phyloP scores from a whole-genome alignment of 1,140 invertebrate genomes.

The Mamestra configurata region DNA sequence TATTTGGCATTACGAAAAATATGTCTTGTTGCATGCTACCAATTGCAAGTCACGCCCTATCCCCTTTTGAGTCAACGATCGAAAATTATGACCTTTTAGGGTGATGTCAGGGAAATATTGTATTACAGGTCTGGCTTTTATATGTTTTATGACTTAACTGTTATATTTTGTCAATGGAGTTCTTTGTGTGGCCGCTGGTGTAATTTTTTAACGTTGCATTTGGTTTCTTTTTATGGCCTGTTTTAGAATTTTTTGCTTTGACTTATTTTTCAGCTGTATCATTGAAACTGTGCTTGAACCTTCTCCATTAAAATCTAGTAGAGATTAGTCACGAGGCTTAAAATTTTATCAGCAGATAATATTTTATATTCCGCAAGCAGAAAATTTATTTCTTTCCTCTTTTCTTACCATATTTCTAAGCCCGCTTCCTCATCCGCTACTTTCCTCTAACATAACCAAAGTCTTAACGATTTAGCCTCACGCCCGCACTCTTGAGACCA shows the following conservation, averaged over 20 bases:
- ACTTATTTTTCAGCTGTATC: not conserved
- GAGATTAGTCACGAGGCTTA: no score
- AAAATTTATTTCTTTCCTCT: no score
- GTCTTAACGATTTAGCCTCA: slow-evolving; percentile 64
- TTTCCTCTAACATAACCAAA: slow-evolving; percentile 11
- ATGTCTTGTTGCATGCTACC: slow-evolving; percentile 66
- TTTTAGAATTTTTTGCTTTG: not conserved
- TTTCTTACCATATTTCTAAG: not conserved
- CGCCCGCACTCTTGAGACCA: slow-evolving; percentile 67
- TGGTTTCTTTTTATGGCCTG: not conserved
- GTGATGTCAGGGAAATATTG: slow-evolving; percentile 31
- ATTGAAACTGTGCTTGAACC: no score
- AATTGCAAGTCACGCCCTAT: slow-evolving; percentile 65
- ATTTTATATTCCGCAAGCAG: no score
- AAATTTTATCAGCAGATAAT: no score
- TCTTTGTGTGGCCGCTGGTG: not conserved
- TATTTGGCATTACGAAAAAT: slow-evolving; percentile 66
- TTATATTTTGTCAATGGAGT: slow-evolving; percentile 12
- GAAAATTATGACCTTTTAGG: slow-evolving; percentile 66
- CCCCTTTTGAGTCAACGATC: slow-evolving; percentile 60
- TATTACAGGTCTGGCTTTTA: not conserved
- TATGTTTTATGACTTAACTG: slow-evolving; percentile 5
- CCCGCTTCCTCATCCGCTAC: slow-evolving; percentile 11
- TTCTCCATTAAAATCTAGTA: no score
- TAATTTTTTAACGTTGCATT: slow-evolving; percentile 1